Evolutionary conservation across 2,113 vertebrate genomes (phyloP).

Genomic region (Corynorhinus townsendii): DNA sequence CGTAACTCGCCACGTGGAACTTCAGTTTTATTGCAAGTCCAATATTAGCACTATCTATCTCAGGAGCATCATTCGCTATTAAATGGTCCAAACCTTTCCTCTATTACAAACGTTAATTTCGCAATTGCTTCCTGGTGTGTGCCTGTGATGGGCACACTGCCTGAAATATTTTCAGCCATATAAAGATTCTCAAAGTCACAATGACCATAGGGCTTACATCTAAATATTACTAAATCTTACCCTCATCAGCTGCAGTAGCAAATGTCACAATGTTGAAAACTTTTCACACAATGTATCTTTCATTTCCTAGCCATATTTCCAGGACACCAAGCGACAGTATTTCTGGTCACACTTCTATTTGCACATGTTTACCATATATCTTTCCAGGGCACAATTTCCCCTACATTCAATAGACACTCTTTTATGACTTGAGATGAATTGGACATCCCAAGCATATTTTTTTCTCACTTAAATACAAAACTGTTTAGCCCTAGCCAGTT

Average conservation of each 20-base stretch:
- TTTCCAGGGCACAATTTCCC: not conserved
- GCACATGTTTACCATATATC: not conserved
- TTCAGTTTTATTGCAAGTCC: not conserved
- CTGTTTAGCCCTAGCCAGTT: not conserved
- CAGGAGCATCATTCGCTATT: not conserved
- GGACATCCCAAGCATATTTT: not conserved
- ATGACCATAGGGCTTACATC: not conserved
- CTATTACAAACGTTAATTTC: not conserved
- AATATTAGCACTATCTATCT: not conserved
- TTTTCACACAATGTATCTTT: not conserved
- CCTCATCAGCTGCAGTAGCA: not conserved
- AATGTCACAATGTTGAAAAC: not conserved
- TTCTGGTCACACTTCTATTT: not conserved
- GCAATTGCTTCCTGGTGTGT: not conserved
- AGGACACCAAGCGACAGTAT: not conserved
- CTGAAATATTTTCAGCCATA: not conserved
- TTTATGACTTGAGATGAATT: not conserved
- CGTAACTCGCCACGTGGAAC: not conserved
- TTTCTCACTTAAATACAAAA: not conserved
- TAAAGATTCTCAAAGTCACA: not conserved
- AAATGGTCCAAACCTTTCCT: not conserved
- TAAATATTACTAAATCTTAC: not conserved
- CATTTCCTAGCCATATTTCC: not conserved
- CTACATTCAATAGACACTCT: not conserved
- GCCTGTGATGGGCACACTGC: not conserved